Base-by-base conservation (phyloP, 2,113 vertebrate genomes). In the Natator depressus region DNA sequence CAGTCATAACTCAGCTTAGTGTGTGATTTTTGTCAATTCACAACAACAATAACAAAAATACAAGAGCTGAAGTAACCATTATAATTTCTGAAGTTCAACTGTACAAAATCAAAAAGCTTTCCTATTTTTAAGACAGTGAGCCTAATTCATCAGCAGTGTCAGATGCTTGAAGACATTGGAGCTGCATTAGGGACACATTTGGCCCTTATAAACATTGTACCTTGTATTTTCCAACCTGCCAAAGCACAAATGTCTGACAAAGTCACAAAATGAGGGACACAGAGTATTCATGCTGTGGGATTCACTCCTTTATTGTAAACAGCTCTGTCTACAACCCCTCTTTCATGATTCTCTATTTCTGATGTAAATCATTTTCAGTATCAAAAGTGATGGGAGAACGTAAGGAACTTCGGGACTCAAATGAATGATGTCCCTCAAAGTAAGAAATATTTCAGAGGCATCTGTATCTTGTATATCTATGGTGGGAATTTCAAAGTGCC, bases 391-490 rank as follows among this genome's bases (percentile, higher is more conserved):
- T 75, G 93, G 10, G 53, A 51, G 25, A 82, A 82, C 88, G 85
- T 0, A 88, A 49, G 94, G 25, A 55, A 53, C 85, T 89, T 88
- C 85, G 8, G 0, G 87, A 90, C 20, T 0, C 80, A 84, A 57
- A 83, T 81, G 17, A n/a, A 76, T 50, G 57, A 53, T 80, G 5
- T 35, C 93, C 91, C 85, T 91, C 88, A 93, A 96, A 97, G 95
- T 87, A 53, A 95, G 91, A n/a, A 51, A 78, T 83, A 57, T 85
- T 94, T 94, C 93, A 2, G 53, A 95, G 94, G 96, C 96, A 38
- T 22, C 8, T 72, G n/a, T 38, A 38, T 72, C 17, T 38, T 72
- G 17, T 72, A 35, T 35, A 72, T n/a, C n/a, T 72, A 22, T 72
- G 65, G n/a, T 72, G 65, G 65, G n/a, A 4, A 22, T 72, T 72